Base-by-base conservation (phyloP, 2,113 vertebrate genomes). In the Festucalex cinctus region DNA sequence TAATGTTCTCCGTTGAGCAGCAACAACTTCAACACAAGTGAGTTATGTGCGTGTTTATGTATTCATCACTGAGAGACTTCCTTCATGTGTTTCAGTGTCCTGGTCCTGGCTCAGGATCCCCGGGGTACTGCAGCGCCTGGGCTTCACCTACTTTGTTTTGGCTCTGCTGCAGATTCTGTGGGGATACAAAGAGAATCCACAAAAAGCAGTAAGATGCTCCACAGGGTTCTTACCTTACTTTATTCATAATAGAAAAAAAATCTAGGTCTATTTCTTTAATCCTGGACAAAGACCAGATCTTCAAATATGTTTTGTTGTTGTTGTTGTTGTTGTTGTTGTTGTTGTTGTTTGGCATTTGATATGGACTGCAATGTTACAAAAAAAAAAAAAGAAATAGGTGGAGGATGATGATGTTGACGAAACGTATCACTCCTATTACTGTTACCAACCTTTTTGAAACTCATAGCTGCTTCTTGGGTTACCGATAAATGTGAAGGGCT, bases 41-140 rank as follows among this genome's bases (percentile, higher is more conserved):
- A 76, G 58, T 66, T 71, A 53, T 49, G 28, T 56, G 53, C 49
- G 6, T 20, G 32, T 35, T 37, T 0, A 49, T 61, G 36, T 66
- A 63, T 60, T 54, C 19, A 63, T 75, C 51, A 44, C 35, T 49
- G 8, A 73, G 43, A 70, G 26, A 74, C 58, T 68, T 79, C 22
- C 32, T 74, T 63, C 36, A 32, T 69, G 65, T 88, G 46, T 81
- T 82, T 5, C 72, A 94, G 93, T 94, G 68, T 93, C 92, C 54
- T 92, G 88, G 91, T 91, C 92, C 14, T 93, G 93, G 92, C 87
- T 92, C 49, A 86, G 92, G 71, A 83, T 94, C 75, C 92, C 94
- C 59, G 93, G 93, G 68, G 93, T 94, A 35, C 88, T 94, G 63
- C 92, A 93, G 81, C 91, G 90, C 62, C 84, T 93, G 77, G 92